Base-by-base conservation (phyloP, 2,113 vertebrate genomes). In the Speoplatyrhinus poulsoni region DNA sequence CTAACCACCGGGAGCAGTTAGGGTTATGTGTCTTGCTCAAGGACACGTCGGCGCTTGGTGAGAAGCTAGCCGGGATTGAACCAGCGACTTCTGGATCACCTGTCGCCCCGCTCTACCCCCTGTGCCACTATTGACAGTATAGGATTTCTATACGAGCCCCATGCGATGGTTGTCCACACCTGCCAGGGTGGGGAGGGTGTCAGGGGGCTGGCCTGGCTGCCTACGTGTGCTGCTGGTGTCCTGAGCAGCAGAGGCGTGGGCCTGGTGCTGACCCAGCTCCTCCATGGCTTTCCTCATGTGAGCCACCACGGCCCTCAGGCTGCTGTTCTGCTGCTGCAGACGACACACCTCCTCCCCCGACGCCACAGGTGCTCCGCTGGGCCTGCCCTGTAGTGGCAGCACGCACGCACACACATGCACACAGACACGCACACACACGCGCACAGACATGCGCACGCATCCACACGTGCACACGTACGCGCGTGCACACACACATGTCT, bases 251-350 rank as follows among this genome's bases (percentile, higher is more conserved):
- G 75, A 58, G 50, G 49, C 9, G 46, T 61, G 65, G 50, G 67
- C 56, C 46, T 36, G 67, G 2, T 73, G 60, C 46, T 84, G 90
- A 41, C 83, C 80, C 4, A 98, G 88, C 2, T 49, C 66, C 47
- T 98, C 96, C 94, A 98, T 98, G 63, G 98, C 93, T 48, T 82
- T 93, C 82, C 95, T 94, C 97, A 99, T 98, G 60, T 94, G 93
- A 3, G 93, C 62, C 7, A 99, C 58, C 6, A 91, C 92, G 0
- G 74, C 77, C 12, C 90, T 90, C 68, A 98, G 85, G 74, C 49
- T 90, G 9, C 62, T 49, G 72, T 98, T 98, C 83, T 98, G 94
- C 78, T 95, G 85, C 81, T 92, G 93, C 1, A 99, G 89, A 41
- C 61, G 80, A 77, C 64, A 85, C 16, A 96, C 84, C 85, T 95